Percentiles rank a stretch among this genome's conserved stretches.
Conservation (phyloP, 2,888 invertebrate genomes). For the Furcula furcula region DNA sequence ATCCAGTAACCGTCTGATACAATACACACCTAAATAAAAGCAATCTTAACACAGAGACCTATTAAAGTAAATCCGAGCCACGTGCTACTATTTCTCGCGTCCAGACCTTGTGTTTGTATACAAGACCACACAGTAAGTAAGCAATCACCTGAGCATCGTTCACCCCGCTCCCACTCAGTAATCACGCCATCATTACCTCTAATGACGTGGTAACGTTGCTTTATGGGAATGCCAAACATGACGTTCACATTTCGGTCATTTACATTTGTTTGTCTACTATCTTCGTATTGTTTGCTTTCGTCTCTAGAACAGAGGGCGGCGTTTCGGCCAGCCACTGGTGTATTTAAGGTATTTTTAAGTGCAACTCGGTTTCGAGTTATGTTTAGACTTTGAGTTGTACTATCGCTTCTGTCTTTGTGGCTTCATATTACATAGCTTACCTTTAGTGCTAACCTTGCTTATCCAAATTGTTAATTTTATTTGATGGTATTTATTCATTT, state of each 20-base stretch:
- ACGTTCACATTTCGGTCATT: constrained; percentile 81
- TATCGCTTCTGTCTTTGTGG: constrained; percentile 45
- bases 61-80: constrained; percentile 44
- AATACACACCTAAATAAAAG: constrained; percentile 17
- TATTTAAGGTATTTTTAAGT: constrained; percentile 64
- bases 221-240: constrained; percentile 82
- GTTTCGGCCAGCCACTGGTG: constrained; percentile 67
- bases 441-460: no score
- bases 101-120: constrained; percentile 55
- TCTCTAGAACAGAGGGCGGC: constrained; percentile 80
- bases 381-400: constrained; percentile 47
- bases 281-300: constrained; percentile 74
- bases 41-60: constrained; percentile 23
- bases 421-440: constrained; percentile 36
- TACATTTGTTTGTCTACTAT: constrained; percentile 80
- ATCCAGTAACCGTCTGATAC: constrained; percentile 17
- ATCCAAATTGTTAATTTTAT: no score
- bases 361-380: constrained; percentile 64
- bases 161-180: constrained; percentile 69
- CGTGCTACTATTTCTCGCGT: constrained; percentile 56
- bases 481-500: no score
- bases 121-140: constrained; percentile 75
- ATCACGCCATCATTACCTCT: constrained; percentile 80
- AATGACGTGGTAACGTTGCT: constrained; percentile 81
- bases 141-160: constrained; percentile 69